Evolutionary conservation across 2,797 vertebrate genomes (phyloP), one percentile per base, ranked within the genome.

Genomic region (Lacerta bilineata): DNA sequence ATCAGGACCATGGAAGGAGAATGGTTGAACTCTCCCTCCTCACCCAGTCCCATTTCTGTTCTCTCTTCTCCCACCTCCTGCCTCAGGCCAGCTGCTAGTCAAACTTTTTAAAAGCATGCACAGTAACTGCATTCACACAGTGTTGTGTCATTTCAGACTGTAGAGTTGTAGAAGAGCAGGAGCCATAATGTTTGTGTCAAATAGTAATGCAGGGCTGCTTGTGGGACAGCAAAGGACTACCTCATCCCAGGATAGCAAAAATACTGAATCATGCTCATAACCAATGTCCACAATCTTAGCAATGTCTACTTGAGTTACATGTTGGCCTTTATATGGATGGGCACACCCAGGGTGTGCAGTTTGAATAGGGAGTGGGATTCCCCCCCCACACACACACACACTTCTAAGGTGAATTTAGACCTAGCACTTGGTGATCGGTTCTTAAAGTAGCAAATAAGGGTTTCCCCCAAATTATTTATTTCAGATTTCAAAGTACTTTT

Each of bases 301-400:
- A 2, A 3, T 55, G 46, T 86, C 80, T 80, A 74, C 66, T 69
- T 85, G n/a, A 88, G 81, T 39, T 88, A 55, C 39, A 77, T 0
- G 75, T 1, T 74, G 84, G 69, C 46, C 50, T 55, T 64, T 91
- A 87, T 83, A 90, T 5, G 83, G 89, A 89, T 91, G 87, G 82
- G 91, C 61, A 59, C 43, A 75, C 39, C 66, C 74, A 17, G 4
- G 3, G 0, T 55, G 36, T 71, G 43, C 8, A 2, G 20, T 0
- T 0, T 7, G 86, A 81, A 87, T 76, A 78, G 11, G 29, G 17
- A 11, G 50, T 64, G 20, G 41, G 39, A n/a, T 85, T 13, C 25
- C 4, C 20, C 72, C 61, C 18, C 17, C 61, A 46, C 64, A 33
- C 33, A 33, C 25, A 39, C 0, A 15, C 61, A 2, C 61, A 55